Conservation (phyloP, 2,113 vertebrate species). For the Zeus faber region DNA sequence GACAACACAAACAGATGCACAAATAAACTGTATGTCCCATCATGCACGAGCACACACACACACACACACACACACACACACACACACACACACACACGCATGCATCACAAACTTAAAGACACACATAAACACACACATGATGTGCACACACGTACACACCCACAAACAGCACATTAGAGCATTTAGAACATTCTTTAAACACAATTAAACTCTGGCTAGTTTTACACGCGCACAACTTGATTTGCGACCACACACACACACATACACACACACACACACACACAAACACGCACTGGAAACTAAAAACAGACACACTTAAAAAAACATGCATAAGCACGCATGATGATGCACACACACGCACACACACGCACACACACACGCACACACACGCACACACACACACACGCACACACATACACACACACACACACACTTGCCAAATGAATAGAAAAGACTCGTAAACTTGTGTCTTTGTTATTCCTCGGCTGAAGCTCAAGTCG, state of each 20-base stretch:
- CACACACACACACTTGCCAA: conserved; percentile 1
- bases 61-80: too few species aligned
- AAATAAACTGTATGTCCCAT: too few species aligned
- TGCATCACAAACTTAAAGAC: too few species aligned
- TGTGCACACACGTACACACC: conserved; percentile 1
- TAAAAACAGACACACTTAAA: not conserved
- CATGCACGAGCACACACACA: too few species aligned
- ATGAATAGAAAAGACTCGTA: conserved; percentile 19
- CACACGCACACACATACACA: not conserved
- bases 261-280: too few species aligned
- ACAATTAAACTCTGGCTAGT: not conserved
- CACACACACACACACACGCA: too few species aligned
- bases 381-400: not conserved
- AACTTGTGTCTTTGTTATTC: conserved; percentile 38
- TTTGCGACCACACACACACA: too few species aligned
- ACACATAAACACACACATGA: too few species aligned
- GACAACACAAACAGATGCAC: too few species aligned
- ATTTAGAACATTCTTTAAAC: conserved; percentile 24
- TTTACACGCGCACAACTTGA: not conserved
- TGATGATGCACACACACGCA: too few species aligned
- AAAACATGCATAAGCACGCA: conserved; percentile 1
- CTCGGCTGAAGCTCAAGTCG: conserved; percentile 13
- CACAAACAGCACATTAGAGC: too few species aligned
- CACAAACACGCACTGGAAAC: too few species aligned
- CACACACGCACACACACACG: conserved; percentile 3